Evolutionary conservation across 2,888 invertebrate species (phyloP), one percentile per base, ranked within the genome.

Genomic region (Leuctra nigra): DNA sequence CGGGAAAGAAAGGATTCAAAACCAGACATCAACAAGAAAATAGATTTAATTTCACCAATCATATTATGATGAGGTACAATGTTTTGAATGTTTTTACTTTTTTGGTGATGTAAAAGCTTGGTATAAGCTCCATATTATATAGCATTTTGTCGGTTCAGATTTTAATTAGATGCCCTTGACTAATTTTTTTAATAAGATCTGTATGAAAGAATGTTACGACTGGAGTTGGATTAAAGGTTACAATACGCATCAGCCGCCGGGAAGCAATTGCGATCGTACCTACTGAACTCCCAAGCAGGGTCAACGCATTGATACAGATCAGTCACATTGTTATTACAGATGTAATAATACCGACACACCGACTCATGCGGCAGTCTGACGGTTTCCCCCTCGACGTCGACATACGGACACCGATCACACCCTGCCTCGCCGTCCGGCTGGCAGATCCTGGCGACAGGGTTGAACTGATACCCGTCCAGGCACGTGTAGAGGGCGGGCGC

Each of bases 341-440:
- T 16, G 39, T 39, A 39, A 20, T 39, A 39, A 16, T 18, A n/a
- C 6, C 20, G 39, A 20, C 39, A 39, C 39, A 7, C 18, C 16
- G 39, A 39, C 39, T 39, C 39, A 20, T 39, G 39, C 39, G 39
- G 16, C n/a, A 39, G 39, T 18, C 39, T 3, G 18, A 39, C 39
- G 18, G 20, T 20, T 6, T 4, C 39, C 18, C 39, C 39, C 16
- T 20, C 20, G 39, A 20, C 20, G 18, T 2, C 14, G 14, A 14
- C 39, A 2, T 16, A 11, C 2, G 39, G 39, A 16, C 39, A 39
- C 39, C 20, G 4, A 20, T 20, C 20, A 20, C 39, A 39, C 2
- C 39, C 39, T 7, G 39, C 39, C 2, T 4, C 11, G 4, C 6
- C 39, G 6, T 4, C n/a, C 4, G 7, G 13, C 13, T 4, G 6